phyloP scores from a whole-genome alignment of 2,113 vertebrate genomes.

The Platysteira castanea region DNA sequence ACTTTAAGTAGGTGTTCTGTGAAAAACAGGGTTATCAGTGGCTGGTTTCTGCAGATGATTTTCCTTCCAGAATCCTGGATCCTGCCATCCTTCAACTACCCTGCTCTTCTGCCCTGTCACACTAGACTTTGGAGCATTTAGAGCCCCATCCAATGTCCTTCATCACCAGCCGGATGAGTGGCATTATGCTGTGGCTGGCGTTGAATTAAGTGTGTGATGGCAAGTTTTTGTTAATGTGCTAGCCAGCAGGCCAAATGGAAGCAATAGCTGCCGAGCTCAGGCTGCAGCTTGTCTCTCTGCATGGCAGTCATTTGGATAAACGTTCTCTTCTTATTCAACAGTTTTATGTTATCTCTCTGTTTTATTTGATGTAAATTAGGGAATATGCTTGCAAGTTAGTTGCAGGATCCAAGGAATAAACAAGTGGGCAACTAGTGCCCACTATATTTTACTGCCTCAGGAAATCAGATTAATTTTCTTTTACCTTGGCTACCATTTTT shows the following conservation, averaged over 20 bases:
- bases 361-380: not conserved
- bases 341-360: not conserved
- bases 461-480: not conserved
- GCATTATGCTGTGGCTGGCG: not conserved
- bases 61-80: not conserved
- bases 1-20: not conserved
- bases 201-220: not conserved
- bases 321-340: not conserved
- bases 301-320: not conserved
- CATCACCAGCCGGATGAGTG: not conserved
- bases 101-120: not conserved
- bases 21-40: not conserved
- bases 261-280: not conserved
- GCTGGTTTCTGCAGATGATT: not conserved
- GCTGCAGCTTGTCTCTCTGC: not conserved
- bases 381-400: not conserved
- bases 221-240: not conserved
- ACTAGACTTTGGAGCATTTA: not conserved
- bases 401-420: not conserved
- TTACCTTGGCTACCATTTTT: not conserved
- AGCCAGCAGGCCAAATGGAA: not conserved
- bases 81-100: not conserved
- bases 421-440: not conserved
- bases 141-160: not conserved
- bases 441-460: not conserved